Percentiles rank a stretch among this genome's conserved stretches.
Evolutionary conservation across 2,888 invertebrate genomes (phyloP).

Genomic region (Hirtodrosophila cameraria): DNA sequence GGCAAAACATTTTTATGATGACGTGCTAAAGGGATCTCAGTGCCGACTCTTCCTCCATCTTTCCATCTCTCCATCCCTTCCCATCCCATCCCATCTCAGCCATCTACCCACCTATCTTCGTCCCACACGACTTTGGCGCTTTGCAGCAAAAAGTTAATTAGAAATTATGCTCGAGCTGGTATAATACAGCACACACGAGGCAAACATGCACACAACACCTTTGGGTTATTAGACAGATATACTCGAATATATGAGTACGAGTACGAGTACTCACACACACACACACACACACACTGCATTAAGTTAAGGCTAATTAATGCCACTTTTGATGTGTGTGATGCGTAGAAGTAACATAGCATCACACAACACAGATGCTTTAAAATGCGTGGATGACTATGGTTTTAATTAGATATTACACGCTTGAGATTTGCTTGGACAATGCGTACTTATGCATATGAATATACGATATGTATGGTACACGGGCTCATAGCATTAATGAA

Average conservation of each 20-base stretch:
- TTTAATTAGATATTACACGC: constrained; percentile 11
- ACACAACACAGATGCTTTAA: constrained; percentile 48
- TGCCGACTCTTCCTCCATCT: constrained; percentile 3
- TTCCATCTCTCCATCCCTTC: background rate
- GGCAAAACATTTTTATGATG: constrained; percentile 76
- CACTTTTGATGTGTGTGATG: constrained; percentile 55
- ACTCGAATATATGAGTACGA: constrained; percentile 20
- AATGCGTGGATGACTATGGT: background rate
- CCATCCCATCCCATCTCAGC: background rate
- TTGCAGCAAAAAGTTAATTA: constrained; percentile 72
- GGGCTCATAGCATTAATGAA: too few relatives aligned
- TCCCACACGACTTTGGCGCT: constrained; percentile 34
- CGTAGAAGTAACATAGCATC: constrained; percentile 18
- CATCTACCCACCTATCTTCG: too few relatives aligned
- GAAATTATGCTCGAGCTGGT: constrained; percentile 71
- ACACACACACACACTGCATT: constrained; percentile 24
- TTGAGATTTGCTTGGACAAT: background rate
- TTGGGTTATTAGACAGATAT: constrained; percentile 63
- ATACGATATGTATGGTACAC: too few relatives aligned
- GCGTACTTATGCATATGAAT: too few relatives aligned
- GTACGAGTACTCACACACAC: constrained; percentile 9
- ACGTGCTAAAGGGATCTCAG: constrained; percentile 74
- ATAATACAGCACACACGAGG: constrained; percentile 40
- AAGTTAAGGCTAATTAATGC: constrained; percentile 64
- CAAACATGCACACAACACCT: constrained; percentile 54